Evolutionary conservation across 1,140 invertebrate species (phyloP), one percentile per base, ranked within the genome.

Genomic region (Magallana gigas): DNA sequence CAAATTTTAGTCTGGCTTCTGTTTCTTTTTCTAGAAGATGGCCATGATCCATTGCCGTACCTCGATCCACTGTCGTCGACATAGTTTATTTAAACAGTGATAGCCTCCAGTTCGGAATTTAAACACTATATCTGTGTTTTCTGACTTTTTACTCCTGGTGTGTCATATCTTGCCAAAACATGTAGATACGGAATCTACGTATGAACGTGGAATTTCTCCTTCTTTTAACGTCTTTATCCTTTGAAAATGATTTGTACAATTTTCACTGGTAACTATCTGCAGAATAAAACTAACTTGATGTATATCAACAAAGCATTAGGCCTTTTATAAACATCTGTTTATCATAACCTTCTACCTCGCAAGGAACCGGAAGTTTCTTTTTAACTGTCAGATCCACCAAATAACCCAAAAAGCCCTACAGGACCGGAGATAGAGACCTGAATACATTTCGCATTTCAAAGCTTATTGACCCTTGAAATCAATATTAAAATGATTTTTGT

Each of bases 1-100:
- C 93, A 89, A 94, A 93, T 82, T 94, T 94, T 1, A 88, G 81
- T 83, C 91, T 90, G 0, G 92, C 92, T 91, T 94, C 93, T 12
- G 86, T 90, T 85, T 93, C 88, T 84, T 92, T 93, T 88, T 94
- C 93, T 11, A 92, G 90, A 18, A 94, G 60, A 86, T 91, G 91
- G 71, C 88, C 85, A 8, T 91, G 88, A 84, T 92, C 91, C 89
- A 92, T 87, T 12, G 88, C 57, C 8, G 88, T 84, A 16, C 88
- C 86, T 80, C 83, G 68, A 18, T 83, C 83, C 11, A 85, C 76
- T 80, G 85, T 85, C n/a, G 58, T 64, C 18, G 87, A 82, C 80
- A 89, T 86, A 9, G 57, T 14, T 14, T n/a, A 14, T n/a, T 64
- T 23, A n/a, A 8, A 12, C 82, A 11, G 11, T 48, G 36, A 48